Evolutionary conservation across 2,797 vertebrate genomes (phyloP).

Genomic region (Fundulus diaphanus): DNA sequence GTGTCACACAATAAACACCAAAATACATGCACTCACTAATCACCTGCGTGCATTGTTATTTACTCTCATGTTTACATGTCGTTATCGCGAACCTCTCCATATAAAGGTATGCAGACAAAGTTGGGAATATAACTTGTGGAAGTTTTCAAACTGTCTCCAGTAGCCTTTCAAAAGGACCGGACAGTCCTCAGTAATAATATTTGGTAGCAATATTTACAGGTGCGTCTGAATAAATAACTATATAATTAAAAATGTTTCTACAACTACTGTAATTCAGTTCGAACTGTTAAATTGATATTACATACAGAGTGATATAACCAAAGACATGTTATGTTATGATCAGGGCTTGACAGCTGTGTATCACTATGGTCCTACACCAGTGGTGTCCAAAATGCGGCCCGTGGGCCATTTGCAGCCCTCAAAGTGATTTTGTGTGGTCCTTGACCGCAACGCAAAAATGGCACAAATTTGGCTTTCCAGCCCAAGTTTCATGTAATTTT

Average conservation of each 20-base stretch:
- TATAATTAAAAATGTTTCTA: neutral
- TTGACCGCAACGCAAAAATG: too few relatives aligned
- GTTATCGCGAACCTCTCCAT: conserved; percentile 9
- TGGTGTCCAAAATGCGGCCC: too few relatives aligned
- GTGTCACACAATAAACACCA: conserved; percentile 23
- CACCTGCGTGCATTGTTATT: neutral
- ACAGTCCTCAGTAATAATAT: neutral
- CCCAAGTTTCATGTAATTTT: too few relatives aligned
- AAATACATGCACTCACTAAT: neutral
- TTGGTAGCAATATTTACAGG: neutral
- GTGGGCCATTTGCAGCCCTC: too few relatives aligned
- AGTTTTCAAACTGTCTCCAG: conserved; percentile 14
- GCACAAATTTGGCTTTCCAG: too few relatives aligned
- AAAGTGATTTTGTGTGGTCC: too few relatives aligned
- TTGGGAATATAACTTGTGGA: conserved; percentile 25
- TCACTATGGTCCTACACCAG: too few relatives aligned
- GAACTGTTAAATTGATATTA: neutral
- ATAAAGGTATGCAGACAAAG: conserved; percentile 9
- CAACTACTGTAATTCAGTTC: neutral
- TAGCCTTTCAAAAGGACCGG: neutral
- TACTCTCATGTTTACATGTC: neutral
- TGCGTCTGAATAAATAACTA: neutral
- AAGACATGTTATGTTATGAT: too few relatives aligned
- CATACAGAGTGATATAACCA: too few relatives aligned
- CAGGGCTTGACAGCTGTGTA: too few relatives aligned